These are phyloP conservation scores for Furcula furcula DNA, from an alignment of 2,888 invertebrate species.

Conservation along the genomic window DNA sequence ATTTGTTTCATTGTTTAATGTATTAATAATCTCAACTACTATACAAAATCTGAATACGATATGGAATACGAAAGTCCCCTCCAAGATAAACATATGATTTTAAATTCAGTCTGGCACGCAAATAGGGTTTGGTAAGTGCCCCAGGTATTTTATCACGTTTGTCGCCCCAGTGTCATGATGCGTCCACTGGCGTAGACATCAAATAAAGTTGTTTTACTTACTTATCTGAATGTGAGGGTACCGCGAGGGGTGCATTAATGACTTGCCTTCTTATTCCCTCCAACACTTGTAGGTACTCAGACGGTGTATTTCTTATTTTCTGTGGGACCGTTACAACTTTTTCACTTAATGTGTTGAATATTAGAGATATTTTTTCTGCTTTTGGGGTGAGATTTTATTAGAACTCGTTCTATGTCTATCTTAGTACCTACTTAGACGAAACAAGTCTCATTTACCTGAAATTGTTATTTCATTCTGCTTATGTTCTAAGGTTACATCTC, in stretches of 20 bases:
- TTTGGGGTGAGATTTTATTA: too few species aligned
- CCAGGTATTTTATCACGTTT: slow-evolving; percentile 53
- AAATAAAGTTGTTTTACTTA: slow-evolving; percentile 80
- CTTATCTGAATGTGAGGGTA: slow-evolving; percentile 55
- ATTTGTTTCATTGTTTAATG: too few species aligned
- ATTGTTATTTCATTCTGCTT: too few species aligned
- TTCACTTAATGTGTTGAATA: slow-evolving; percentile 55
- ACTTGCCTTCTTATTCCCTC: slow-evolving; percentile 41
- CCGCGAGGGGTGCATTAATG: slow-evolving; percentile 72
- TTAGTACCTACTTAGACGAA: too few species aligned
- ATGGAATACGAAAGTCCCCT: slow-evolving; percentile 10
- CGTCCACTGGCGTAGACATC: slow-evolving; percentile 66
- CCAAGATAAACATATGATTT: slow-evolving; percentile 28
- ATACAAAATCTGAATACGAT: too few species aligned
- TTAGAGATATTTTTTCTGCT: too few species aligned
- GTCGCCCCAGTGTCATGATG: slow-evolving; percentile 53
- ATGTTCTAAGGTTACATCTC: too few species aligned
- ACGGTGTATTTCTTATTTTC: slow-evolving; percentile 46
- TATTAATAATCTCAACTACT: too few species aligned
- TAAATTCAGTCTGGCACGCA: slow-evolving; percentile 40
- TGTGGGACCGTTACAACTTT: slow-evolving; percentile 47
- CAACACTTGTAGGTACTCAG: slow-evolving; percentile 41
- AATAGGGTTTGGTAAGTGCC: slow-evolving; percentile 32
- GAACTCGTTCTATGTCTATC: too few species aligned
- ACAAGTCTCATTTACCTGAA: too few species aligned